A percentile compares a stretch with the other conserved stretches of the same genome.
Conservation (phyloP, 2,888 invertebrate species). For the Sinelater perroti region DNA sequence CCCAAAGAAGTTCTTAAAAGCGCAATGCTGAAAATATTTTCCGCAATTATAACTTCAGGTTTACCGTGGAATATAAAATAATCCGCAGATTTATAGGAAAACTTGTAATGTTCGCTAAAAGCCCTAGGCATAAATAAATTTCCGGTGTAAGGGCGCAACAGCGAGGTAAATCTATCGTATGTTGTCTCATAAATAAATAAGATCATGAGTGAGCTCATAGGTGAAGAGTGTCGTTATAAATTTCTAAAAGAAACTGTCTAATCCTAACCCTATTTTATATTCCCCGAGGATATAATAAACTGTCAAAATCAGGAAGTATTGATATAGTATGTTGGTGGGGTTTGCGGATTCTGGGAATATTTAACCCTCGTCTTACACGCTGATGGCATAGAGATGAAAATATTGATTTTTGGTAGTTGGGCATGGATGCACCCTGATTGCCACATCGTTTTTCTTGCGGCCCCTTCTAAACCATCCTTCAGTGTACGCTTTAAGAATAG, state of each 20-base stretch:
- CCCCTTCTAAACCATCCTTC: too few relatives aligned
- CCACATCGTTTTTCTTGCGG: too few relatives aligned
- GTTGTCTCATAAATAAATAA: slow-evolving; percentile 25
- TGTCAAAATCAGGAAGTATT: slow-evolving; percentile 39
- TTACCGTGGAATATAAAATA: too few relatives aligned
- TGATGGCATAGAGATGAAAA: slow-evolving; percentile 32
- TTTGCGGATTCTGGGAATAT: slow-evolving; percentile 30
- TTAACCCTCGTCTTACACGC: slow-evolving; percentile 37
- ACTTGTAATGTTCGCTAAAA: too few relatives aligned
- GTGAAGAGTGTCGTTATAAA: slow-evolving; percentile 36
- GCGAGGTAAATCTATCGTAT: slow-evolving; percentile 9
- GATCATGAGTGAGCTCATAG: slow-evolving; percentile 23
- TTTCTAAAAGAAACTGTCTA: slow-evolving; percentile 34
- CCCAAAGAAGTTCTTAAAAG: too few relatives aligned
- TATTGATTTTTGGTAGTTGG: slow-evolving; percentile 29
- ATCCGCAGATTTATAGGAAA: too few relatives aligned
- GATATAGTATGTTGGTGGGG: slow-evolving; percentile 33
- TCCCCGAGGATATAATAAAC: slow-evolving; percentile 34
- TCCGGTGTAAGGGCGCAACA: too few relatives aligned
- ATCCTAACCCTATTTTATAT: slow-evolving; percentile 35
- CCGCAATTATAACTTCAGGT: too few relatives aligned
- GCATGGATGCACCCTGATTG: too few relatives aligned
- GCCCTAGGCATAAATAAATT: too few relatives aligned
- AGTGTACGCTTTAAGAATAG: too few relatives aligned
- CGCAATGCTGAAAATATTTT: too few relatives aligned